Conservation (phyloP, 2,113 vertebrate genomes). For the Tragulus kanchil region DNA sequence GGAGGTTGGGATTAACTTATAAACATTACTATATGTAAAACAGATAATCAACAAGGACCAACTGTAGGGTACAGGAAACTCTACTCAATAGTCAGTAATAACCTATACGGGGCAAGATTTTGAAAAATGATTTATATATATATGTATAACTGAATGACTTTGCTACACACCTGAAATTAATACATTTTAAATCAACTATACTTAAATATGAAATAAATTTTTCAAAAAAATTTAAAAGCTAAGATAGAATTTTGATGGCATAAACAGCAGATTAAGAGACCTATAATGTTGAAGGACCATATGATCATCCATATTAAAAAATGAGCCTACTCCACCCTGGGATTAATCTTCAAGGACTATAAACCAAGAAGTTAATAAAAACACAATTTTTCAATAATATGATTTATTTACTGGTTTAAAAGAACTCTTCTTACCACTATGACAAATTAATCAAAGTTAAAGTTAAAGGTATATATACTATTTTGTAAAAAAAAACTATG, state of each 20-base stretch:
- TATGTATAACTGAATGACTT: background rate
- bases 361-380: background rate
- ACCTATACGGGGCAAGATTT: background rate
- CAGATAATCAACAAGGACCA: background rate
- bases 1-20: background rate
- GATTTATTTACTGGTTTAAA: background rate
- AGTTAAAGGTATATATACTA: background rate
- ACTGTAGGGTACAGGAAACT: background rate
- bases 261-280: background rate
- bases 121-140: background rate
- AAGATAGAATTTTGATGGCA: background rate
- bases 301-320: background rate
- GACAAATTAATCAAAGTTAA: background rate
- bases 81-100: background rate
- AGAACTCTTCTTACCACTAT: background rate
- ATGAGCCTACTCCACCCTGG: background rate
- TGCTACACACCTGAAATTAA: background rate
- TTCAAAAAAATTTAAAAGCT: background rate
- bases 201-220: background rate
- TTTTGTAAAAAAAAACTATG: background rate
- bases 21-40: background rate
- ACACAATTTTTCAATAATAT: background rate
- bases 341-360: background rate
- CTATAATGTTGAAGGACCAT: background rate
- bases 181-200: background rate